Base-by-base conservation (phyloP, 2,888 invertebrate genomes). In the Mongoloraphidia duomilia region DNA sequence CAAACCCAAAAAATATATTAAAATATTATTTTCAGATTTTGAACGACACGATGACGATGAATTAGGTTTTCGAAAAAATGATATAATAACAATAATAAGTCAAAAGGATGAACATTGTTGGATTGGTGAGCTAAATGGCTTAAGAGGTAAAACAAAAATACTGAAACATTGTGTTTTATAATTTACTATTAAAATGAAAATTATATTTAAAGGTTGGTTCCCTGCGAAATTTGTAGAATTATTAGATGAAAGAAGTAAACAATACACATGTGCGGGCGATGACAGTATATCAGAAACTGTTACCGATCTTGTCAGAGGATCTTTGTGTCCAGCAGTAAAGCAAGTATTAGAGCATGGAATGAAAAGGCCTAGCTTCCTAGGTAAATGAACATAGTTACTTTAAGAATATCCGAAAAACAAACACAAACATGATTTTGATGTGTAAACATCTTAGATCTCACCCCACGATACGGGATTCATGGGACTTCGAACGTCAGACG, bases 21-120 rank as follows among this genome's bases (percentile, higher is more conserved):
- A 43, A 39, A 46, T 40, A 47, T 49, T 53, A 49, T 40, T 60
- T 61, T 35, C 56, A 78, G 96, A 97, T 72, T 98, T 98, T 73
- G 96, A 97, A 68, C 76, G 96, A 54, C 88, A 94, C 63, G 96
- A 96, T 69, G 96, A 96, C 57, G 97, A 99, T 72, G 98, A 98
- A 68, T 70, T 98, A 48, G 97, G 97, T 9, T 98, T 98, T 68
- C 79, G 95, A 47, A 96, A 94, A 68, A 97, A 98, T 72, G 97
- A 99, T 68, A 90, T 98, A 38, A 95, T 98, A 49, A 97, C 94
- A 46, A 91, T 98, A 41, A 83, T 96, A 33, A 95, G 93, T 62
- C 93, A 93, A 64, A 90, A 92, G 66, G 96, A 97, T 71, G 96
- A 97, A 63, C 95, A 97, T 65, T 97, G 96, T 66, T 97, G 96